A percentile compares a stretch with the other conserved stretches of the same genome.
These are phyloP conservation scores for Gorsachius magnificus DNA, from an alignment of 2,797 vertebrate species.

Conservation along the genomic window DNA sequence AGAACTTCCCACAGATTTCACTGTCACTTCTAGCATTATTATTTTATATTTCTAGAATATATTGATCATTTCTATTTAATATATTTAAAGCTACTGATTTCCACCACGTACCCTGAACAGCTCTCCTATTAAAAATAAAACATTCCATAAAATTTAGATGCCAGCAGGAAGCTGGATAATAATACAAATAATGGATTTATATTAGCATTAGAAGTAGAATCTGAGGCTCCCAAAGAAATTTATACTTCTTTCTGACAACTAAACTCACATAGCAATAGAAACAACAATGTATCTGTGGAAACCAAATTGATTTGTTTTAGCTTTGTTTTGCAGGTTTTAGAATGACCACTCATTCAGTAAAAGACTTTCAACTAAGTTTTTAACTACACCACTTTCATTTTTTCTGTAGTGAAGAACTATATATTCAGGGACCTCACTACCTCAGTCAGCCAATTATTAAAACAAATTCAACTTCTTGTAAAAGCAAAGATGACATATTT, in stretches of 20 bases:
- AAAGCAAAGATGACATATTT: not conserved
- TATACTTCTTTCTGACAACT: not conserved
- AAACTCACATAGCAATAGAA: not conserved
- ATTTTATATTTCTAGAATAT: slow-evolving; percentile 13
- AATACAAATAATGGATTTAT: not conserved
- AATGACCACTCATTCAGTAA: not conserved
- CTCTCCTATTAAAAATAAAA: not conserved
- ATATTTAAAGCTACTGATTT: not conserved
- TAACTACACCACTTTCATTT: not conserved
- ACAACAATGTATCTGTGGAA: not conserved
- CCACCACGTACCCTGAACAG: not conserved
- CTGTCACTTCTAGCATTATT: slow-evolving; percentile 13
- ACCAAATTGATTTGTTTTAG: not conserved
- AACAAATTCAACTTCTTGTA: not conserved
- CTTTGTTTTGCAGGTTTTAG: not conserved
- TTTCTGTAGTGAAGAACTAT: not conserved
- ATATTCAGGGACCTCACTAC: not conserved
- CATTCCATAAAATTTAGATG: not conserved
- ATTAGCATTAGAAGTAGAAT: not conserved
- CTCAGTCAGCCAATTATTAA: not conserved
- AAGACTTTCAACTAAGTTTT: not conserved
- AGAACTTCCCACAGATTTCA: slow-evolving; percentile 21
- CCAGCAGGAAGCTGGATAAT: not conserved
- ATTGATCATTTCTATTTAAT: not conserved
- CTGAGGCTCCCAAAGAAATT: not conserved